Base-by-base conservation (phyloP, 2,113 vertebrate species). In the Antechinus flavipes region DNA sequence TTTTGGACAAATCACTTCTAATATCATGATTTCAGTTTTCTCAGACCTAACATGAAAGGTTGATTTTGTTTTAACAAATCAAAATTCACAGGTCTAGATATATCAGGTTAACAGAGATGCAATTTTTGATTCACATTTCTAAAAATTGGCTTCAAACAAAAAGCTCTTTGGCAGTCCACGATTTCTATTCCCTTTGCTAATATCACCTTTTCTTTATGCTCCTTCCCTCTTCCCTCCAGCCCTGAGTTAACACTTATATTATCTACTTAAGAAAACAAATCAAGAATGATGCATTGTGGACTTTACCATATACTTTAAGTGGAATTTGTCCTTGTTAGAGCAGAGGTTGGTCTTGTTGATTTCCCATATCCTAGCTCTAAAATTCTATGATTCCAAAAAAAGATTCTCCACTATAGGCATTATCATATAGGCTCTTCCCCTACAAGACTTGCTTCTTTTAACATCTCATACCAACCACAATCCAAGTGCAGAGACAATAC, bases 201-300 rank as follows among this genome's bases (percentile, higher is more conserved):
- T 91, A 94, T 53, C 84, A 76, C 52, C 89, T 91, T 93, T 27
- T 54, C 58, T 53, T 49, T 46, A 84, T 8, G 46, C 90, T 89
- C 89, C 47, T 27, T 35, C 46, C 61, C 92, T 58, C 68, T 27
- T 35, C 46, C 61, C 92, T 58, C 68, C 49, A 12, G 54, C 94
- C 94, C 84, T 47, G 95, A 93, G 91, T 95, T 84, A 55, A 94
- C 91, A 91, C 84, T 96, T 93, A 84, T 84, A 42, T 42, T 84
- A 46, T 96, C 93, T 97, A 98, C 96, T 91, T 23, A 55, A 55
- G 16, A 84, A 42, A 84, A 84, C 42, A 98, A 94, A 98, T 96
- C 97, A 97, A 95, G 97, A 96, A 94, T 27, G 97, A 97, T 58
- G 90, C 97, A 97, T 95, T 84, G 94, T 97, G 97, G 98, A 96